A percentile compares a stretch with the other conserved stretches of the same genome.
phyloP scores from a whole-genome alignment of 2,113 vertebrate genomes.

The Crocuta crocuta region DNA sequence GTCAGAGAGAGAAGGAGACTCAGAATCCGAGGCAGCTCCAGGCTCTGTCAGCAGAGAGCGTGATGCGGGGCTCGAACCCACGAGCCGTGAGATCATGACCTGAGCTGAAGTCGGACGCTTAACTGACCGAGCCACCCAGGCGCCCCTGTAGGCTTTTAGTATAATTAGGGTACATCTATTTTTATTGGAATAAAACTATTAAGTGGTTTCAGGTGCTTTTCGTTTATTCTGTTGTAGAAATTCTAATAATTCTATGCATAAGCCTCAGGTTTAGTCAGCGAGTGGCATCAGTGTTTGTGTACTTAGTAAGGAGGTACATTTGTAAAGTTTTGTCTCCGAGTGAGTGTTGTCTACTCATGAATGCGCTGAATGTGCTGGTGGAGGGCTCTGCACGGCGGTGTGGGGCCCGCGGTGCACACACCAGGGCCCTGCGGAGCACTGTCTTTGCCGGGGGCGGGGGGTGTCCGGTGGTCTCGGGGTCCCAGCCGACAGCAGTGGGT shows the following conservation, averaged over 20 bases:
- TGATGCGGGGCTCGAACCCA: no score
- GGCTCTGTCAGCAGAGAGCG: no score
- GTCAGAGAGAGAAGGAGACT: no score
- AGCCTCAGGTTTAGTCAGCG: not conserved
- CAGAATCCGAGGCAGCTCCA: no score
- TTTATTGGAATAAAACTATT: not conserved
- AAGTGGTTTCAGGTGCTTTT: not conserved
- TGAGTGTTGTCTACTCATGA: not conserved
- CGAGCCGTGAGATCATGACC: no score
- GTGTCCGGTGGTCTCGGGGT: not conserved
- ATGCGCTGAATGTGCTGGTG: not conserved
- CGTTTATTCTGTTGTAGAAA: not conserved
- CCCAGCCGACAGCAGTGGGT: not conserved
- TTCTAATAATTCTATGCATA: no score
- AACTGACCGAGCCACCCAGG: no score
- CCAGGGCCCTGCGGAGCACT: not conserved
- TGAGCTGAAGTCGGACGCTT: no score
- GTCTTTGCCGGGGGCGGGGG: no score
- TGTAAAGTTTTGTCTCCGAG: not conserved
- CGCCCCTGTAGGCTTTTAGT: no score
- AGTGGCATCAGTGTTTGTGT: not conserved
- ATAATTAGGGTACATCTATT: not conserved
- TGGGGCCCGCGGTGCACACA: no score
- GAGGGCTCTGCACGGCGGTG: rapidly evolving
- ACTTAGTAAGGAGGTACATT: rapidly evolving